Percentiles rank a stretch among this genome's conserved stretches.
These are phyloP conservation scores for Otocyon megalotis DNA, from an alignment of 2,113 vertebrate genomes.

Conservation along the genomic window DNA sequence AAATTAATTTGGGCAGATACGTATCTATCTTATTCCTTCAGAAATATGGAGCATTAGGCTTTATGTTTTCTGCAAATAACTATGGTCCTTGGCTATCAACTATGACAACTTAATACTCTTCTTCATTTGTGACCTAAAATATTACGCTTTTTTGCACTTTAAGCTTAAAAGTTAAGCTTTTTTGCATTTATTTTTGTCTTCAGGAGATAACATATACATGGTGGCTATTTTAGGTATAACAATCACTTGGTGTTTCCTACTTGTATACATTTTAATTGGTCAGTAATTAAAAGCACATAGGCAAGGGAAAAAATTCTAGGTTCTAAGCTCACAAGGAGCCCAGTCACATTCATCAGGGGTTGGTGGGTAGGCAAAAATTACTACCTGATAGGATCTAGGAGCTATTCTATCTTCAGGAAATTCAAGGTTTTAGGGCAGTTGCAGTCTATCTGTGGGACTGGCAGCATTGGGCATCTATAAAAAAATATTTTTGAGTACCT, in stretches of 20 bases:
- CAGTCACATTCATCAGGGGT: not conserved
- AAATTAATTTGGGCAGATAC: not conserved
- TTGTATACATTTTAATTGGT: not conserved
- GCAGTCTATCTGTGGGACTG: not conserved
- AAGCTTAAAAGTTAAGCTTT: not conserved
- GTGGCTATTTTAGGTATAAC: not conserved
- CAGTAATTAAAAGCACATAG: not conserved
- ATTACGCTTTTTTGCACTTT: not conserved
- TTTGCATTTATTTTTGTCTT: not conserved
- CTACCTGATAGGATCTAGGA: not conserved
- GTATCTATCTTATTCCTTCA: not conserved
- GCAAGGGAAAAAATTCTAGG: not conserved
- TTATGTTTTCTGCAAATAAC: not conserved
- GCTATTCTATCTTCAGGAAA: not conserved
- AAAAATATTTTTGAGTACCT: not conserved
- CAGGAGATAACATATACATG: not conserved
- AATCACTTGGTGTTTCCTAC: not conserved
- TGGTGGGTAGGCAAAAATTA: not conserved
- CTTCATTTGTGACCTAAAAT: not conserved
- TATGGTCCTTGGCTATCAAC: rapidly evolving
- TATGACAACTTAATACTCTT: not conserved
- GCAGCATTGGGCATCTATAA: not conserved
- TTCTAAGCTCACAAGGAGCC: not conserved
- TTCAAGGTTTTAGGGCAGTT: not conserved
- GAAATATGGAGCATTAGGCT: not conserved